Base-by-base conservation (phyloP, 2,888 invertebrate species). In the Leptarthrus brevirostris region DNA sequence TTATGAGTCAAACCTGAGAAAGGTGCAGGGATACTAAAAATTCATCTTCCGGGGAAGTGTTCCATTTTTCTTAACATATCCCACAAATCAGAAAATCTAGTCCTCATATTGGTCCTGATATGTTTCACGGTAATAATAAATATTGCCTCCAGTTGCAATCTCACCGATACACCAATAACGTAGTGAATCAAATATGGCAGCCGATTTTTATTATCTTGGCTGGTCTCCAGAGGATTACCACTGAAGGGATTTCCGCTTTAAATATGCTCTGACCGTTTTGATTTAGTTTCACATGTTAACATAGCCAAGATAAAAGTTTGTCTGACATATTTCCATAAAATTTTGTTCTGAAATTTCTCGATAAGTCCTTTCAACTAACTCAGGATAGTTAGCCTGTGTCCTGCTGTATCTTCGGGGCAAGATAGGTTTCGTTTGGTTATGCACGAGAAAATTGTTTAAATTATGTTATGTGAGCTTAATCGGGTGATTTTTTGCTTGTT, bases 171-270 rank as follows among this genome's bases (percentile, higher is more conserved):
- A 26, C 54, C 54, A 54, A 54, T 54, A 26, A 12, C 3, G 40
- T 8, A 20, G 53, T 10, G 26, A 54, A 54, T 54, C 54, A 54
- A 54, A 24, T n/a, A 26, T 54, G 26, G 54, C 54, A 54, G 54
- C 26, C n/a, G 26, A 54, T 54, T 54, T 54, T 54, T 26, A 54
- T 54, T 54, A 16, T 54, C n/a, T 54, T 54, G 54, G 54, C 54
- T 54, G 14, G 20, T 26, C 26, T 54, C 54, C 54, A 54, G 12
- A 26, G 54, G 54, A 54, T 54, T 54, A 26, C 26, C 54, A 54
- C 26, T 54, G 54, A 40, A 40, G 40, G n/a, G 12, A 3, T 6
- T 40, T 54, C 54, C 26, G 54, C 26, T 26, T 54, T 54, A 54
- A 54, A 54, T 54, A 54, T 26, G 54, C n/a, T 54, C 54, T n/a